Conservation (phyloP, 2,888 invertebrate species). For the Drosophila atripex region DNA sequence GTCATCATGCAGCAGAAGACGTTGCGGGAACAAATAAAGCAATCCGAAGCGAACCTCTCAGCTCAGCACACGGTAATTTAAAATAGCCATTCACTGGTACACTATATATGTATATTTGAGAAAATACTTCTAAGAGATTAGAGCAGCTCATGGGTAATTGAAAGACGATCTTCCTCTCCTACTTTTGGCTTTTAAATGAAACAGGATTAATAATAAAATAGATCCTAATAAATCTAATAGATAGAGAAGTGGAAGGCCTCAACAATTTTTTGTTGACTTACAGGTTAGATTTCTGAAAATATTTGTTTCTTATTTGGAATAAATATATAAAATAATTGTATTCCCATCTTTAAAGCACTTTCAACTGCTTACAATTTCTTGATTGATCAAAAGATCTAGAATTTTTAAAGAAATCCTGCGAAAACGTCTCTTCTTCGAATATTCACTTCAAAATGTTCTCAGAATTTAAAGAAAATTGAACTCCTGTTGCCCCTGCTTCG, state of each 20-base stretch:
- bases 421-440: not conserved
- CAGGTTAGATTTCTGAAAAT: too few species aligned
- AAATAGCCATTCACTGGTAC: conserved; percentile 45
- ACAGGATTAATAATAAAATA: too few species aligned
- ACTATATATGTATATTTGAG: conserved; percentile 31
- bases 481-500: not conserved
- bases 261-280: not conserved
- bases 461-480: not conserved
- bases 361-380: not conserved
- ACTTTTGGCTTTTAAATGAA: not conserved
- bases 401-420: too few species aligned
- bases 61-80: conserved; percentile 94
- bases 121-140: conserved; percentile 26
- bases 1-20: conserved; percentile 91
- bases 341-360: not conserved
- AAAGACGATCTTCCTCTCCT: not conserved
- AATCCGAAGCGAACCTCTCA: conserved; percentile 97
- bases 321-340: too few species aligned
- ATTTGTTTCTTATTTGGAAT: not conserved
- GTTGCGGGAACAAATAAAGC: conserved; percentile 95
- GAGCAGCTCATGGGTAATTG: conserved; percentile 21
- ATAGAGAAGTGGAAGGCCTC: not conserved
- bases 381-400: not conserved
- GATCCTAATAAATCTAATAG: too few species aligned
- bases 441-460: not conserved